Base-by-base conservation (phyloP, 2,888 invertebrate genomes). In the Norana najaformis region DNA sequence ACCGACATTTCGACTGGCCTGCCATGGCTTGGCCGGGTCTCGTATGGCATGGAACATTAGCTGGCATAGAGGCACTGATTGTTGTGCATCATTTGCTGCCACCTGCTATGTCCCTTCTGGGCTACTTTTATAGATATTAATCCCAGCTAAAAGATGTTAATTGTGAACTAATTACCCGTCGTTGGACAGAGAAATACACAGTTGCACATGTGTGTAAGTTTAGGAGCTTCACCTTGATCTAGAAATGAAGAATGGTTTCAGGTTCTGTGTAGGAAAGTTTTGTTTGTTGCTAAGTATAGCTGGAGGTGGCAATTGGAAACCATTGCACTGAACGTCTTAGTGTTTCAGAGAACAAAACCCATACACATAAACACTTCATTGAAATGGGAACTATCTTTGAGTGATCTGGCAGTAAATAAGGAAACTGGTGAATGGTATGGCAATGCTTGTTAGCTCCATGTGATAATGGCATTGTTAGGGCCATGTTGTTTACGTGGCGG, bases 31-130 rank as follows among this genome's bases (percentile, higher is more conserved):
- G 11, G 69, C 69, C n/a, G 69, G n/a, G 69, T 8, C 69, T n/a
- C 69, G 30, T 8, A n/a, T n/a, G 13, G 30, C 69, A 30, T 30
- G 30, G n/a, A 37, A 34, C 36, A 85, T 35, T 36, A 85, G 85
- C 83, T 34, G 83, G 83, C 37, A n/a, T n/a, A 30, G 85, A 85
- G 85, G 85, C 37, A 23, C 85, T 23, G 85, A 85, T 85, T 85
- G 35, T 37, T 23, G 23, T 36, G 16, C 5, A 85, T 36, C 85
- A 36, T 36, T 85, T 37, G 35, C 85, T 85, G 85, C 36, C 85
- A 85, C 69, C 69, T 69, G 69, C 69, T n/a, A n/a, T 69, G n/a
- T 69, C 69, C 69, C 69, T 16, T 69, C 69, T 69, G 11, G 69
- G n/a, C 69, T n/a, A n/a, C 69, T 69, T 69, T 69, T 69, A 69